Conservation (phyloP, 2,888 invertebrate genomes). For the Conchocele bisecta region DNA sequence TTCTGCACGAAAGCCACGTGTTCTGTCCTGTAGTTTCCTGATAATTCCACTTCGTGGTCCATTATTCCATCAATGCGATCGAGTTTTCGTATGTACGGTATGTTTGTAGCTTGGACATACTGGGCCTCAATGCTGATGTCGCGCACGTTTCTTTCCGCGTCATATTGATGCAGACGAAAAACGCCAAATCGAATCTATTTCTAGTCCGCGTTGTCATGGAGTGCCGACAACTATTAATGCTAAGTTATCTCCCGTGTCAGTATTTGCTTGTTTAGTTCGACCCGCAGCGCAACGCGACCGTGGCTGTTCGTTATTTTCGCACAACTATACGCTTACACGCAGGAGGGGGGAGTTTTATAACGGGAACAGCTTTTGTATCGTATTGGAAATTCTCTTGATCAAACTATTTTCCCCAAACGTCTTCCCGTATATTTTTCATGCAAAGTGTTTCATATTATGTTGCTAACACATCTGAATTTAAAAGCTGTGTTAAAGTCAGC, state of each 20-base stretch:
- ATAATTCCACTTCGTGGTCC: too few relatives aligned
- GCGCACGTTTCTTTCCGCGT: too few relatives aligned
- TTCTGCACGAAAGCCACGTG: too few relatives aligned
- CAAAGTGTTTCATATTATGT: conserved; percentile 29
- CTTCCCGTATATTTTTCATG: conserved; percentile 21
- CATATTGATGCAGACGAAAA: conserved; percentile 34
- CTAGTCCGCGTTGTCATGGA: conserved; percentile 47
- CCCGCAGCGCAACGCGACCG: conserved; percentile 34
- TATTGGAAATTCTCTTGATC: conserved; percentile 28
- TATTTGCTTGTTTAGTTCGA: conserved; percentile 50
- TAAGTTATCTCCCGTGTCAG: conserved; percentile 61
- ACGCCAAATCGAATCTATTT: conserved; percentile 26
- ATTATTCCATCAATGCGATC: too few relatives aligned
- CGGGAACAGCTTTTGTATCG: conserved; percentile 76
- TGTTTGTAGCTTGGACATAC: too few relatives aligned
- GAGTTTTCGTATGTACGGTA: too few relatives aligned
- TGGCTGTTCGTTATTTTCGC: conserved; percentile 28
- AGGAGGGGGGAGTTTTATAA: conserved; percentile 80
- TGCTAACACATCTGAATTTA: conserved; percentile 38
- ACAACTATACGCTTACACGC: conserved; percentile 54
- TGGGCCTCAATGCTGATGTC: too few relatives aligned
- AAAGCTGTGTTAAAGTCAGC: too few relatives aligned
- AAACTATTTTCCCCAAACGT: conserved; percentile 37
- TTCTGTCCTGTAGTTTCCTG: too few relatives aligned
- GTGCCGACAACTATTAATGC: conserved; percentile 50